Evolutionary conservation across 2,113 vertebrate genomes (phyloP), one percentile per base, ranked within the genome.

Genomic region (Pristiophorus japonicus): DNA sequence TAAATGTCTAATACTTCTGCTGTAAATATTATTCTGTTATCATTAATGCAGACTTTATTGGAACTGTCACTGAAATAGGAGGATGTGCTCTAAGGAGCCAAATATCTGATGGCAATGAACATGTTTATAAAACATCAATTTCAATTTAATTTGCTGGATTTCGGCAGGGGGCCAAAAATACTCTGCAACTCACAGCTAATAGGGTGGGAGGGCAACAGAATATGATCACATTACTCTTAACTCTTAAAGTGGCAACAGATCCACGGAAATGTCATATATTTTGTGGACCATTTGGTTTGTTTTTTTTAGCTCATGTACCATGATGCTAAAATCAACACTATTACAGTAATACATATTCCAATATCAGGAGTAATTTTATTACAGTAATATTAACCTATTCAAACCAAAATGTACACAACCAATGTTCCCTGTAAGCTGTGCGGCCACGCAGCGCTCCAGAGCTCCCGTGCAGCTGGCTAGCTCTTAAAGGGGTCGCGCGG

Each of bases 51-150:
- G 38, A 51, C 45, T 4, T 94, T 45, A 47, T 30, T 24, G 65
- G 92, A 67, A 70, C 38, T 66, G 38, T 2, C n/a, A 42, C 66
- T 65, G 62, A 62, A 66, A 65, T 47, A 11, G 38, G 38, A 94
- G n/a, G 30, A 94, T 66, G 18, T 45, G 92, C 38, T 94, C 22
- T 3, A 67, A 67, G 42, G 10, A 3, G 42, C 38, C 38, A 94
- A 94, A 94, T 67, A 27, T 67, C 65, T 10, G 38, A 47, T 94
- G 63, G 7, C 65, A 94, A 94, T 16, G 24, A 67, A 65, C 10
- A 66, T 67, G 92, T 94, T 94, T 94, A 94, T 94, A 91, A 92
- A 92, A 92, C 16, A 63, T 92, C 59, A 92, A 65, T n/a, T 92
- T 63, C 88, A 92, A 42, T 63, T 63, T 92, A 70, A 94, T 94